Evolutionary conservation across 2,797 vertebrate genomes (phyloP).

Genomic region (Zalophus californianus): DNA sequence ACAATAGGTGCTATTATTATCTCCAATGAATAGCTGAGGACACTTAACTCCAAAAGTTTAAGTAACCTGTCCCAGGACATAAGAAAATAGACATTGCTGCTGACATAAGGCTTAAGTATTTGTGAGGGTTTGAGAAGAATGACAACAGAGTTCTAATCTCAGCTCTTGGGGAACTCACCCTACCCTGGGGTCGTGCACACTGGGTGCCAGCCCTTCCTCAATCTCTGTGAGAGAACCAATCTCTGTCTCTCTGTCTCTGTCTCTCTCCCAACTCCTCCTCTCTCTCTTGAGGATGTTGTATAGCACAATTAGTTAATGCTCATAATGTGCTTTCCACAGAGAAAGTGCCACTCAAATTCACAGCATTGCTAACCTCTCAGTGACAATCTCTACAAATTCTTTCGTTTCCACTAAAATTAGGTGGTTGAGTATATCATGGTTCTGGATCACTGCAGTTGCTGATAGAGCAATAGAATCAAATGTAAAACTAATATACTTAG

Average conservation of each 20-base stretch:
- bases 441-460: background rate
- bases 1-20: background rate
- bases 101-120: background rate
- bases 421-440: background rate
- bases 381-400: background rate
- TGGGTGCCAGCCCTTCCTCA: background rate
- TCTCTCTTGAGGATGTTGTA: background rate
- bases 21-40: background rate
- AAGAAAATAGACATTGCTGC: background rate
- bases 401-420: background rate
- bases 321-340: background rate
- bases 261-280: background rate
- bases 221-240: background rate
- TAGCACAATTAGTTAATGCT: background rate
- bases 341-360: constrained; percentile 24
- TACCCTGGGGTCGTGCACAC: background rate
- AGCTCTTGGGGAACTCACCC: background rate
- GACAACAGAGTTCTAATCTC: background rate
- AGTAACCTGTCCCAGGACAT: background rate
- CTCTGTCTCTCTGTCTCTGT: background rate
- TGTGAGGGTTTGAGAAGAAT: background rate
- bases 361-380: background rate
- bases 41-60: background rate
- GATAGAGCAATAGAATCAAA: constrained; percentile 7
- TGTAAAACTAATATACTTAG: background rate